Percentiles rank a stretch among this genome's conserved stretches.
These are phyloP conservation scores for Percopsis omiscomaycus DNA, from an alignment of 2,797 vertebrate genomes.

Conservation along the genomic window DNA sequence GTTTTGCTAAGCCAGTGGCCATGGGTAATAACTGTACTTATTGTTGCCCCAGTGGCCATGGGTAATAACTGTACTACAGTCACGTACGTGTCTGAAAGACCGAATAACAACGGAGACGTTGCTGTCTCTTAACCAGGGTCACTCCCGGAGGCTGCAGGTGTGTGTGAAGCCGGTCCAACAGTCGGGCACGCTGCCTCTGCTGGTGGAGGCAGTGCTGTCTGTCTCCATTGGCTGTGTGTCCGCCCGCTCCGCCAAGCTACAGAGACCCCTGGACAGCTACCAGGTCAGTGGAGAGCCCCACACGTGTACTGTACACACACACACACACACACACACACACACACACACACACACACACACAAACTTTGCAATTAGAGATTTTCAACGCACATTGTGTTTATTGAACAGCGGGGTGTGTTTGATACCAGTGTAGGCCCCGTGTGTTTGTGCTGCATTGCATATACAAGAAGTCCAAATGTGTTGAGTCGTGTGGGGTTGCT, in stretches of 20 bases:
- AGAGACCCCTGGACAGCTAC: constrained; percentile 95
- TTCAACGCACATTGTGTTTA: constrained; percentile 10
- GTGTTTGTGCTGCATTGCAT: constrained; percentile 26
- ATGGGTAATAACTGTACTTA: no score
- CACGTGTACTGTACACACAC: background rate
- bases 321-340: background rate
- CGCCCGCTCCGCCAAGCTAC: constrained; percentile 91
- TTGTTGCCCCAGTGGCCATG: no score
- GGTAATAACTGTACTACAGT: no score
- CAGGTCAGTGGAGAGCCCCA: constrained; percentile 80
- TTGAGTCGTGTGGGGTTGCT: constrained; percentile 32
- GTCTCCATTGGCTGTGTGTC: constrained; percentile 93
- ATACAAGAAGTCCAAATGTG: constrained; percentile 11
- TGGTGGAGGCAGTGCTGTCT: constrained; percentile 92
- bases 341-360: constrained; percentile 6
- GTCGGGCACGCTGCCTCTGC: constrained; percentile 92
- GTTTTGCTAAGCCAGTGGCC: no score
- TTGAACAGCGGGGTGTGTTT: constrained; percentile 32
- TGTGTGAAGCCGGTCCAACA: constrained; percentile 91
- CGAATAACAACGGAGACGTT: background rate
- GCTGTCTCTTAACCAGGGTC: constrained; percentile 78
- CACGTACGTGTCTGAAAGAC: background rate
- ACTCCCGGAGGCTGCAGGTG: constrained; percentile 93
- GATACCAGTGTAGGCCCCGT: constrained; percentile 7
- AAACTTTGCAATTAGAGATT: background rate